These are phyloP conservation scores for Danio aesculapii DNA, from an alignment of 2,797 vertebrate species.

Conservation along the genomic window DNA sequence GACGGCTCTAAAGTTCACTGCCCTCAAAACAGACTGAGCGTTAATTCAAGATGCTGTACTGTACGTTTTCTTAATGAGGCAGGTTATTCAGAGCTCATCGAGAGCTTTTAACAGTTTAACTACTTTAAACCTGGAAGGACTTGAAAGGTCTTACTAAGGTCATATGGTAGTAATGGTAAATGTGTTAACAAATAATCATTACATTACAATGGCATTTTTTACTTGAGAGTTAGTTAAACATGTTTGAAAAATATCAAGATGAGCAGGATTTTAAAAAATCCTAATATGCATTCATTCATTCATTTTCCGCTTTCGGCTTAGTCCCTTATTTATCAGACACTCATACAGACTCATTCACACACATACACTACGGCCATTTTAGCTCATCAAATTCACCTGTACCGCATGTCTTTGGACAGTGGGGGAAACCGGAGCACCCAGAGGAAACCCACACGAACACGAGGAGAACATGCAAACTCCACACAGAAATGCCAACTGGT, in stretches of 20 bases:
- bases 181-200: not conserved
- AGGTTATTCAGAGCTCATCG: slow-evolving; percentile 4
- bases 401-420: too few species aligned
- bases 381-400: too few species aligned
- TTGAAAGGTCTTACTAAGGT: not conserved
- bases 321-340: too few species aligned
- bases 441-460: too few species aligned
- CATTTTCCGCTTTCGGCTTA: too few species aligned
- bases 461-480: too few species aligned
- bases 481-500: too few species aligned
- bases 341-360: too few species aligned
- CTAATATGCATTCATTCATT: too few species aligned
- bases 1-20: not conserved
- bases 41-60: slow-evolving; percentile 12
- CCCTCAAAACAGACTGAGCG: not conserved
- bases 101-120: not conserved
- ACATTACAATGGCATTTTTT: not conserved
- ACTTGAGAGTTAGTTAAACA: not conserved
- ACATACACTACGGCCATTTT: too few species aligned
- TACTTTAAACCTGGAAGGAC: not conserved
- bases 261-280: too few species aligned
- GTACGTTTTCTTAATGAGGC: not conserved
- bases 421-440: too few species aligned
- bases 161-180: not conserved
- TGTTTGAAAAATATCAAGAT: not conserved